phyloP scores from a whole-genome alignment of 2,113 vertebrate species.

The human (Homo sapiens) region DNA sequence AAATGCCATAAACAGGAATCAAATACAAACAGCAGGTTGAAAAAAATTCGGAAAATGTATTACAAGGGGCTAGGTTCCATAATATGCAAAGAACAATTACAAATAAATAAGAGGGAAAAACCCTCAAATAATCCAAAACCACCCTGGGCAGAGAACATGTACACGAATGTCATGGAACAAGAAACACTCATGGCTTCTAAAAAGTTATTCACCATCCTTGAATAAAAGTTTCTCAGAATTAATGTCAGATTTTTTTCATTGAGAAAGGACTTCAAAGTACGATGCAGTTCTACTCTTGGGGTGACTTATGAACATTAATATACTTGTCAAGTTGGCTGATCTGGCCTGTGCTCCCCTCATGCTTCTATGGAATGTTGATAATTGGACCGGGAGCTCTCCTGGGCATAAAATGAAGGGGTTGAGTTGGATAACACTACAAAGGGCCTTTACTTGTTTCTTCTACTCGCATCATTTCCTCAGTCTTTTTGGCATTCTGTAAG shows the following conservation, averaged over 20 bases:
- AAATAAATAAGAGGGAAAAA: background rate
- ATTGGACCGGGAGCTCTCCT: background rate
- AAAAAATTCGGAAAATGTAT: background rate
- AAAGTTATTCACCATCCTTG: background rate
- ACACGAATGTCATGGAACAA: background rate
- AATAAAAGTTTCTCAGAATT: conserved; percentile 3
- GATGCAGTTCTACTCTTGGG: background rate
- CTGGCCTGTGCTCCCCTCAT: background rate
- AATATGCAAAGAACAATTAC: background rate
- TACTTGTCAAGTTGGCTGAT: background rate
- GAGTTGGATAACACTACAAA: background rate
- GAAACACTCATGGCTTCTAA: background rate
- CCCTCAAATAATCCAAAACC: background rate
- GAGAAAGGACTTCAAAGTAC: background rate
- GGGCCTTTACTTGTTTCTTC: background rate
- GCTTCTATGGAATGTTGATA: background rate
- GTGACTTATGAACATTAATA: background rate
- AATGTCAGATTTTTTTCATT: background rate
- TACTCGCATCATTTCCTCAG: background rate
- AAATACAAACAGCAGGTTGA: background rate
- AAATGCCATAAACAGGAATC: background rate
- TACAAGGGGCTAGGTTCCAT: background rate
- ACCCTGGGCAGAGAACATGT: background rate
- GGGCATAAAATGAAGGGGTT: no score
- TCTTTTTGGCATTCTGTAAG: background rate